A percentile compares a stretch with the other conserved stretches of the same genome.
phyloP scores from a whole-genome alignment of 2,113 vertebrate species.

The Zosterops borbonicus region DNA sequence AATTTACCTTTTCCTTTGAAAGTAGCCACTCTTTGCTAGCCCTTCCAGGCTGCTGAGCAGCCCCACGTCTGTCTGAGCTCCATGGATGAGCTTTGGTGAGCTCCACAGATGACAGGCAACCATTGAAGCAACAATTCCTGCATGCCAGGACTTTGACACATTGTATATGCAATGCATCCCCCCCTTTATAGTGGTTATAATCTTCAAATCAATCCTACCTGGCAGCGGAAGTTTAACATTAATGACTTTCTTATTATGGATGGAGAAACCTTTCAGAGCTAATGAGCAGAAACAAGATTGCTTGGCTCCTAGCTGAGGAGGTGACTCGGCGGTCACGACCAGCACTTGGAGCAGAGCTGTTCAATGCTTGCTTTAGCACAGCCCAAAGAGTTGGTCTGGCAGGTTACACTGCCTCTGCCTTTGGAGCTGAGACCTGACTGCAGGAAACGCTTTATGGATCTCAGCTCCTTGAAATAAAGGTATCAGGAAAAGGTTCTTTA shows the following conservation, averaged over 20 bases:
- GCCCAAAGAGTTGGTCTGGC: not conserved
- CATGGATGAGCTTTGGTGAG: not conserved
- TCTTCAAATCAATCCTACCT: conserved; percentile 9
- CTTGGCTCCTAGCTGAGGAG: not conserved
- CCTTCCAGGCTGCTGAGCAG: not conserved
- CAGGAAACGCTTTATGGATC: not conserved
- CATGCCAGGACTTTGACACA: not conserved
- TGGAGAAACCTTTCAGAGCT: conserved; percentile 19
- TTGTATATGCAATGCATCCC: not conserved
- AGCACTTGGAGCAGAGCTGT: not conserved
- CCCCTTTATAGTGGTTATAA: not conserved
- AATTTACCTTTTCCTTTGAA: not conserved
- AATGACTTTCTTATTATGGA: conserved; percentile 44
- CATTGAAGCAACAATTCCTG: not conserved
- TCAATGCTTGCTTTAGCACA: not conserved
- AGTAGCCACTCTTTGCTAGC: rapidly evolving
- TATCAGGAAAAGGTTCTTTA: not conserved
- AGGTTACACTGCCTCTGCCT: not conserved
- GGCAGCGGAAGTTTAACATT: conserved; percentile 30
- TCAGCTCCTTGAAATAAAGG: not conserved
- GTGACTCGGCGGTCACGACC: not conserved
- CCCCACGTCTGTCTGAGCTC: not conserved
- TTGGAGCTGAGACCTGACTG: not conserved
- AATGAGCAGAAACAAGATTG: conserved; percentile 32
- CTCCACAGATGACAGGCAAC: not conserved